Conservation (phyloP, 2,797 vertebrate genomes). For the Eurystomus glaucurus region DNA sequence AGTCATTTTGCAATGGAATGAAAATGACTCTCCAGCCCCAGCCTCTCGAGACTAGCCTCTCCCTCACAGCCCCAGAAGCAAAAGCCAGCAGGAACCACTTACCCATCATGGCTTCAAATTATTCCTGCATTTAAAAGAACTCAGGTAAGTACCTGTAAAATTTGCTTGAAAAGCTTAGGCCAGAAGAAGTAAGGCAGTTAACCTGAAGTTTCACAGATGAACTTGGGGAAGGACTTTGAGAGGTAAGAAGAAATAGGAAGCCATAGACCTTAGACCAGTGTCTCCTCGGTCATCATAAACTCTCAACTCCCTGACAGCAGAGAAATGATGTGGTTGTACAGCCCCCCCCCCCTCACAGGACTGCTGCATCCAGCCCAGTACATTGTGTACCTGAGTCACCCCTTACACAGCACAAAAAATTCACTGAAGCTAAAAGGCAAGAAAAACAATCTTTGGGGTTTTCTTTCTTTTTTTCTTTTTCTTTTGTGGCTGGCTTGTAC, state of each 20-base stretch:
- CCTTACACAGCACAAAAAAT: background rate
- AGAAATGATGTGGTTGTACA: background rate
- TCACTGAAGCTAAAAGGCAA: background rate
- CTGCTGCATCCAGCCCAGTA: rapidly evolving
- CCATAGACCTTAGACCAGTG: rapidly evolving
- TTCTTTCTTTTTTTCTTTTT: background rate
- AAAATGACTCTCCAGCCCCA: background rate
- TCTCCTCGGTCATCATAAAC: background rate
- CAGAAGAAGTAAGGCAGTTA: background rate
- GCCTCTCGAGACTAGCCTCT: background rate
- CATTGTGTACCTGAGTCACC: background rate
- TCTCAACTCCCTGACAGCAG: background rate
- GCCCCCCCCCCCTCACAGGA: background rate
- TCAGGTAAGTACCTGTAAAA: background rate
- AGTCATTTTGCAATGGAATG: conserved; percentile 6
- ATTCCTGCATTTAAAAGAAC: background rate
- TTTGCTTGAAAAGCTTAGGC: background rate
- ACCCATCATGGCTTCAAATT: background rate
- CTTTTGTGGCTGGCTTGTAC: background rate
- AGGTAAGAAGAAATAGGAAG: background rate
- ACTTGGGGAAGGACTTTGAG: background rate
- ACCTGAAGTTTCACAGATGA: background rate
- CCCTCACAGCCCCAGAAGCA: background rate
- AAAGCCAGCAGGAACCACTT: background rate
- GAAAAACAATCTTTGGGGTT: background rate